Evolutionary conservation across 2,888 invertebrate species (phyloP), one percentile per base, ranked within the genome.

Genomic region (Ochlodes sylvanus): DNA sequence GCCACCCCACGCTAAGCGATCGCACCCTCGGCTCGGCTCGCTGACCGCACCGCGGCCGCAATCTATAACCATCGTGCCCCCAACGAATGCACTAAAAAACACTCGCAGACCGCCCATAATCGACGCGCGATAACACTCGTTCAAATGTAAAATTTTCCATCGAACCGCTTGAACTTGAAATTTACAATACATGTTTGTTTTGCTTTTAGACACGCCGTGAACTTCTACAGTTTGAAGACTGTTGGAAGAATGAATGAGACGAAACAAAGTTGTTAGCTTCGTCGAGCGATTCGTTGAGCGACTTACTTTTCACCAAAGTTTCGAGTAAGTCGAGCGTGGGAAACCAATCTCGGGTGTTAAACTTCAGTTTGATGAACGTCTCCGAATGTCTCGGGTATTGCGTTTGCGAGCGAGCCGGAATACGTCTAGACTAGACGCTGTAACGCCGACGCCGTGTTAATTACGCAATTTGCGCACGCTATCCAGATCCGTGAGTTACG

Each of bases 371-470:
- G 44, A 15, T 47, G 12, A 17, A 38, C 7, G 44, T 47, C 44
- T 47, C 9, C 44, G 1, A 47, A 17, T 47, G 15, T 47, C 44
- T 15, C 44, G 17, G n/a, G 7, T 47, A 15, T 44, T 34, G 34
- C 32, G 7, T 9, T 34, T 15, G 42, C 44, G 15, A 17, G 44
- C 34, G 81, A 79, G 77, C 80, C 79, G 80, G 81, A 84, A 79
- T 78, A 77, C 72, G 85, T 87, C 88, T 85, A 87, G 88, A 87
- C 88, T 85, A 87, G 88, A 87, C 87, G 76, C 70, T 71, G 75
- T 77, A 76, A 77, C 74, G 78, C 72, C 68, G 72, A 68, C 70
- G 77, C 75, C 76, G 75, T 77, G 80, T 77, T 87, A 87, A 87
- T 58, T 65, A 50, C 58, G 58, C 50, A 58, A 65, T 65, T 65